A percentile compares a stretch with the other conserved stretches of the same genome.
Evolutionary conservation across 2,797 vertebrate species (phyloP).

Genomic region (Aldrovandia affinis): DNA sequence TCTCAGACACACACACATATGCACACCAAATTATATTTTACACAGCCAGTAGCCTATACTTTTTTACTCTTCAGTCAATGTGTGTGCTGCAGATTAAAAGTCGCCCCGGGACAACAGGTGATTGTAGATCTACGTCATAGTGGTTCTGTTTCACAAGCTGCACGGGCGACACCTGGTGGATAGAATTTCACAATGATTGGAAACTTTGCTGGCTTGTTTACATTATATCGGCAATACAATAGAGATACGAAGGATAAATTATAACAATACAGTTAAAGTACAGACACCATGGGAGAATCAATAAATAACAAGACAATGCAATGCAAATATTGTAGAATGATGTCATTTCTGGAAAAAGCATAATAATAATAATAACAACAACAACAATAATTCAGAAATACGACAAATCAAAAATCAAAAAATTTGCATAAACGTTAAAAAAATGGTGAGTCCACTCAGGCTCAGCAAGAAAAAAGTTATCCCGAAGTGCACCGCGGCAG

Average conservation of each 20-base stretch:
- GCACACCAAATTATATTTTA: background rate
- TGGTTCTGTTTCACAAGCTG: background rate
- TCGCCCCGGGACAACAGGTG: background rate
- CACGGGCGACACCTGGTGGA: conserved; percentile 4
- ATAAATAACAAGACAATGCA: background rate
- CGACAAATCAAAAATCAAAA: background rate
- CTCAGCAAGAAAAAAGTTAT: no score
- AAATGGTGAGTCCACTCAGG: no score
- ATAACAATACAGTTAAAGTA: background rate
- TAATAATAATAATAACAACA: no score
- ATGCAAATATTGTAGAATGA: background rate
- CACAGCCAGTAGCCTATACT: background rate
- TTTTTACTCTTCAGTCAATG: background rate
- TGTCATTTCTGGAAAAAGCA: no score
- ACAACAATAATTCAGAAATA: background rate
- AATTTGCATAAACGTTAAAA: background rate
- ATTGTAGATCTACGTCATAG: background rate
- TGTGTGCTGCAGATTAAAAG: background rate
- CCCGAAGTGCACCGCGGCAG: no score
- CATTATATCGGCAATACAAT: background rate
- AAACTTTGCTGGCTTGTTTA: background rate
- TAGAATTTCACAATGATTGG: background rate
- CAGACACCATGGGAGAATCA: background rate
- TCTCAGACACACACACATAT: background rate
- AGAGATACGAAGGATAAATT: background rate